Conservation (phyloP, 2,113 vertebrate genomes). For the Aix galericulata region DNA sequence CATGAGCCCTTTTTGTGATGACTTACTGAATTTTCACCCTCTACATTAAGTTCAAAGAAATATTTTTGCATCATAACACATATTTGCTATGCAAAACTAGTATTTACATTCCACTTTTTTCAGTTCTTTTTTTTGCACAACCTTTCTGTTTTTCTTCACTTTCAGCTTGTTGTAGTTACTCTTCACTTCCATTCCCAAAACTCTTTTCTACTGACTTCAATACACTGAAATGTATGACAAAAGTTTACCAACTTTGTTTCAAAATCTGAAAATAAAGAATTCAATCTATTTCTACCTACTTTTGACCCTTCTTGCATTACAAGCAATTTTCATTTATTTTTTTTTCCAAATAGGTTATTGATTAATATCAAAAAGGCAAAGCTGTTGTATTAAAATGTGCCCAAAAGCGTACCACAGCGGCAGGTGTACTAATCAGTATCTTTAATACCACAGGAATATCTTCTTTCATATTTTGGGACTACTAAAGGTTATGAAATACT, state of each 20-base stretch:
- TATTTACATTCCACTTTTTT: background rate
- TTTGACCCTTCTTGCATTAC: background rate
- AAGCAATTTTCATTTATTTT: background rate
- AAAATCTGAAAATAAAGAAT: background rate
- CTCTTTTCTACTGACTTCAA: background rate
- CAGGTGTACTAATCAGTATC: background rate
- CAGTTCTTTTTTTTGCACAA: background rate
- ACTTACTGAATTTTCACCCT: conserved; percentile 1
- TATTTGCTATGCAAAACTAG: conserved; percentile 19
- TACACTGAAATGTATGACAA: background rate
- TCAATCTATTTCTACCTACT: background rate
- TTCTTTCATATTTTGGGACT: background rate
- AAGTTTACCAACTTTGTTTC: background rate
- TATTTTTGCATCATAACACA: background rate
- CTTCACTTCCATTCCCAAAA: background rate
- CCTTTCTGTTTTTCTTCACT: background rate
- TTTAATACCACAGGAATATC: background rate
- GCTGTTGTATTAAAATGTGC: background rate
- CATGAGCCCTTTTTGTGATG: background rate
- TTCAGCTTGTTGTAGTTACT: background rate
- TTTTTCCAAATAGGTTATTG: background rate
- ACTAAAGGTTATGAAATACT: background rate
- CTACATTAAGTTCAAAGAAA: conserved; percentile 18
- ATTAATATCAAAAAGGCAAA: background rate
- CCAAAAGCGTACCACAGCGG: rapidly evolving